Evolutionary conservation across 2,888 invertebrate species (phyloP).

Genomic region (Malacosoma neustria): DNA sequence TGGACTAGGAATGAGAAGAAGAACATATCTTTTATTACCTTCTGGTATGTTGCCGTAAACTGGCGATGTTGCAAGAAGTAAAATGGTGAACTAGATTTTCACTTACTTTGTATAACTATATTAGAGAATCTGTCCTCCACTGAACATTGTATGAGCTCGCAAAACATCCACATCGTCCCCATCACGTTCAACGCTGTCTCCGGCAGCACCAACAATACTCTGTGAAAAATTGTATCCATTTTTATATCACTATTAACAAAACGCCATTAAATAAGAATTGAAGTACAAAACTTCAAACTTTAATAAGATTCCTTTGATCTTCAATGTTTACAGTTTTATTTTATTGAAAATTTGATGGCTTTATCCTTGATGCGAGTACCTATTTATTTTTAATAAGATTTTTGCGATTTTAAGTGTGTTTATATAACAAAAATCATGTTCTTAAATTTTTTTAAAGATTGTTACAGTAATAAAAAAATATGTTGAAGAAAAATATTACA

Average conservation of each 20-base stretch:
- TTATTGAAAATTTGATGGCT: not conserved
- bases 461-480: too few species aligned
- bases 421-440: too few species aligned
- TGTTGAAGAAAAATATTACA: too few species aligned
- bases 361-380: not conserved
- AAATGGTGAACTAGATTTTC: too few species aligned
- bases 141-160: constrained; percentile 79
- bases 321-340: not conserved
- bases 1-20: too few species aligned
- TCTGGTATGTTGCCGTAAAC: too few species aligned
- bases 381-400: too few species aligned
- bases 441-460: too few species aligned
- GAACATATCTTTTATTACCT: too few species aligned
- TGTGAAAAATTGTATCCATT: constrained; percentile 38
- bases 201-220: constrained; percentile 83
- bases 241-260: too few species aligned
- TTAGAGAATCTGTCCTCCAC: constrained; percentile 80
- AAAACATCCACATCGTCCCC: constrained; percentile 89
- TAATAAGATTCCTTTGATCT: constrained; percentile 1
- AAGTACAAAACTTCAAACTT: not conserved
- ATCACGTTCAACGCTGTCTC: constrained; percentile 87
- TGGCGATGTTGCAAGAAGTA: too few species aligned
- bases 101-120: constrained; percentile 82
- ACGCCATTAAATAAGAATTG: not conserved
- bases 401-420: too few species aligned